Conservation (phyloP, 1,140 invertebrate genomes). For the Cyclina sinensis region DNA sequence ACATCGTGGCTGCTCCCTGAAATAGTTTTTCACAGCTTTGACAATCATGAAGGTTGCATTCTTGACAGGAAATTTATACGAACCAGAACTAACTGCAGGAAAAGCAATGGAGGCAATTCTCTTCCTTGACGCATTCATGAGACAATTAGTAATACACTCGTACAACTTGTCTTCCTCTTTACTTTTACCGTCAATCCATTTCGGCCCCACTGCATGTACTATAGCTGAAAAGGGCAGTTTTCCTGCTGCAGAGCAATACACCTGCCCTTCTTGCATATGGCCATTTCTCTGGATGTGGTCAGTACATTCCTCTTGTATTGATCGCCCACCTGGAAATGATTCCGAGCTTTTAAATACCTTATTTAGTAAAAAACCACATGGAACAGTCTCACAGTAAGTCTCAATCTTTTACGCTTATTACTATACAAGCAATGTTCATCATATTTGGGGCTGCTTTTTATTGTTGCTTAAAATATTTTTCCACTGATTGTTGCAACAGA, state of each 20-base stretch:
- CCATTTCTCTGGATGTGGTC: not conserved
- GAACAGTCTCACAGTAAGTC: no score
- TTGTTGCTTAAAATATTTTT: no score
- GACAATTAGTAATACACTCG: not conserved
- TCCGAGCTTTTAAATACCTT: no score
- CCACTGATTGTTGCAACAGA: no score
- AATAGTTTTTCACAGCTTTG: not conserved
- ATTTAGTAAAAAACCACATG: no score
- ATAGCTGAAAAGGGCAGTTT: not conserved
- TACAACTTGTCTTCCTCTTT: not conserved
- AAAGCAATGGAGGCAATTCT: conserved; percentile 4
- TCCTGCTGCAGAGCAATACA: conserved; percentile 8
- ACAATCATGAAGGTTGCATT: not conserved
- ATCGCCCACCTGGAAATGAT: conserved; percentile 1
- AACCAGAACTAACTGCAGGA: conserved; percentile 14
- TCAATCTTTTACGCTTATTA: no score
- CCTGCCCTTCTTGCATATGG: not conserved
- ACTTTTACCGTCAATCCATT: conserved; percentile 10
- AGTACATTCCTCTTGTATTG: conserved; percentile 32
- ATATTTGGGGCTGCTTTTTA: no score
- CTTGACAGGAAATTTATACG: conserved; percentile 10
- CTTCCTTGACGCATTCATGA: not conserved
- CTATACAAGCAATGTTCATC: no score
- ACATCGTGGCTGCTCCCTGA: not conserved
- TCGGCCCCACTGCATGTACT: conserved; percentile 27